Evolutionary conservation across 2,113 vertebrate genomes (phyloP), one percentile per base, ranked within the genome.

Genomic region (Vulpes ferrilata): DNA sequence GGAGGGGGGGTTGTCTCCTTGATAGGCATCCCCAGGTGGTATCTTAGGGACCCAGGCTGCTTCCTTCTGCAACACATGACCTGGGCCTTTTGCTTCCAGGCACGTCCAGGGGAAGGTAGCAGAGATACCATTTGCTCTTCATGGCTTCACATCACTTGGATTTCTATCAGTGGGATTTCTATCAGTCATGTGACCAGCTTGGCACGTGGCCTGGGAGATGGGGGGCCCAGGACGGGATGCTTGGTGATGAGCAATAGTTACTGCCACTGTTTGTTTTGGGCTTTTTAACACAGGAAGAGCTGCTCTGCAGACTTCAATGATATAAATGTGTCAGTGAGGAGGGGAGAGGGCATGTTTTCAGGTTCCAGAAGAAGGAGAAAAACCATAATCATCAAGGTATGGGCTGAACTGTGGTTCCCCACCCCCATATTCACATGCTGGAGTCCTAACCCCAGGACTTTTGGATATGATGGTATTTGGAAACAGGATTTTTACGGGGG

Each of bases 61-160:
- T n/a, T 48, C 30, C 30, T n/a, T 60, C 74, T 38, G 32, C 48
- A 32, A 11, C n/a, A 25, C 5, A 0, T 4, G 27, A 17, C 32
- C 27, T 3, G 11, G 35, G 32, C 6, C 15, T 6, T 9, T 53
- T 53, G 65, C 79, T 60, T 55, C 71, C 30, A 27, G 65, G 16
- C 43, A 9, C 4, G 20, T 23, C 8, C n/a, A 11, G 59, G 13
- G 57, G 2, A 43, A 19, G 43, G 62, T 23, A 32, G 1, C 1
- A 0, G 57, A 7, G 67, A 19, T 4, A 1, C 23, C 65, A 23
- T 9, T 1, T 9, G 64, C 4, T 38, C 23, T 53, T 20, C 9
- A 19, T 0, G 0, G 15, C 48, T 19, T 67, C 35, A 4, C 0
- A 10, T 30, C 9, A 6, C 15, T 19, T 5, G 11, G 35, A 4